Conservation (phyloP, 37 sponge, comb jelly and placozoan species). For the Ianthella basta region DNA sequence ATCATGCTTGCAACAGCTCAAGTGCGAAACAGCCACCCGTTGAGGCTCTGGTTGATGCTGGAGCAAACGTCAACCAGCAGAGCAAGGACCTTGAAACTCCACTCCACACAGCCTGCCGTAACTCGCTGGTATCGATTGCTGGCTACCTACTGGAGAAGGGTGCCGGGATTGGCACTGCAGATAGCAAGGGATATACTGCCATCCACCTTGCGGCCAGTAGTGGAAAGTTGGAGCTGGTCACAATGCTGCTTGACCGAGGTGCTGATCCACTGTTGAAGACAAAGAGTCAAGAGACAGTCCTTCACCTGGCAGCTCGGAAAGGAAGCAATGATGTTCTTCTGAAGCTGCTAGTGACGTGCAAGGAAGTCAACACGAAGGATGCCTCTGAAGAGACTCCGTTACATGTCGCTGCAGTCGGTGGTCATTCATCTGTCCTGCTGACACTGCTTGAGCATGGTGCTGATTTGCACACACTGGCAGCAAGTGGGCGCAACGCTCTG, state of each 20-base stretch:
- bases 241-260: constrained; percentile 27
- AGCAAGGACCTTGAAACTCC: background rate
- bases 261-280: constrained; percentile 63
- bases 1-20: constrained; percentile 6
- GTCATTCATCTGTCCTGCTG: constrained; percentile 50
- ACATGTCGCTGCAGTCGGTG: constrained; percentile 63
- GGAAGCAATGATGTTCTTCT: constrained; percentile 63
- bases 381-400: constrained; percentile 69
- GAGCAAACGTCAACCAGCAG: background rate
- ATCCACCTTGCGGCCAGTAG: constrained; percentile 67
- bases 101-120: constrained; percentile 77
- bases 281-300: constrained; percentile 63
- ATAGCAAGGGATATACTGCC: constrained; percentile 69
- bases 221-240: constrained; percentile 55
- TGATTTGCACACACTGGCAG: constrained; percentile 53
- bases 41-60: background rate
- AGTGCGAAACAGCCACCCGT: background rate
- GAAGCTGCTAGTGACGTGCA: constrained; percentile 39
- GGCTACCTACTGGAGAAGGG: constrained; percentile 51
- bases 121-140: constrained; percentile 50
- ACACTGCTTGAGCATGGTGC: constrained; percentile 59
- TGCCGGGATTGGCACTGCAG: constrained; percentile 45
- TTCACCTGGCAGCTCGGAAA: constrained; percentile 77
- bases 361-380: constrained; percentile 62
- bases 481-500: constrained; percentile 67